phyloP scores from a whole-genome alignment of 2,113 vertebrate species.

The Brachyhypopomus gauderio region DNA sequence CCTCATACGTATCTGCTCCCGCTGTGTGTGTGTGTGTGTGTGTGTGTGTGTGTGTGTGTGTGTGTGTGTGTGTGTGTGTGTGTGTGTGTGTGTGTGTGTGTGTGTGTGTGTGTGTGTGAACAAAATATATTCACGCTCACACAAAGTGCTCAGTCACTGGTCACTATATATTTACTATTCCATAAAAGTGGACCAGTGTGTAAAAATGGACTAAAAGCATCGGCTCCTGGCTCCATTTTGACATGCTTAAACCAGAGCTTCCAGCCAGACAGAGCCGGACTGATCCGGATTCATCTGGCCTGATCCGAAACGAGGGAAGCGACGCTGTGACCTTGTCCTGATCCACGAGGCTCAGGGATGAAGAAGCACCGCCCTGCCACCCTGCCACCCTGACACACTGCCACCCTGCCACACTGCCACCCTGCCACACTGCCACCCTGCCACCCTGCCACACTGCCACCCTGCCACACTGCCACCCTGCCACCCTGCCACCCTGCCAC shows the following conservation, averaged over 20 bases:
- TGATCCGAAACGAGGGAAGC: background rate
- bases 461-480: too few relatives aligned
- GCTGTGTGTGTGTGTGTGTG: too few relatives aligned
- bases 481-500: too few relatives aligned
- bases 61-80: too few relatives aligned
- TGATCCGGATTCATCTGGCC: background rate
- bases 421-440: too few relatives aligned
- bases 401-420: too few relatives aligned
- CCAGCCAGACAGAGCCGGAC: background rate
- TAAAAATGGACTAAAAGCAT: conserved; percentile 44
- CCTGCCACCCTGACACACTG: too few relatives aligned
- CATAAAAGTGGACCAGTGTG: conserved; percentile 25
- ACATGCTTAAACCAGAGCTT: conserved; percentile 1
- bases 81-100: too few relatives aligned
- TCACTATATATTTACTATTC: background rate
- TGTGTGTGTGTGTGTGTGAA: too few relatives aligned
- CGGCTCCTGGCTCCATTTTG: conserved; percentile 15
- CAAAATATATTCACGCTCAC: background rate
- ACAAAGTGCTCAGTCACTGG: background rate
- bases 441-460: too few relatives aligned
- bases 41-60: too few relatives aligned
- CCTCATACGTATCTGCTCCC: too few relatives aligned
- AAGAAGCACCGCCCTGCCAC: conserved; percentile 1
- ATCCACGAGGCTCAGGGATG: background rate
- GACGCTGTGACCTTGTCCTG: background rate